Conservation (phyloP, 2,113 vertebrate species). For the Sander vitreus region DNA sequence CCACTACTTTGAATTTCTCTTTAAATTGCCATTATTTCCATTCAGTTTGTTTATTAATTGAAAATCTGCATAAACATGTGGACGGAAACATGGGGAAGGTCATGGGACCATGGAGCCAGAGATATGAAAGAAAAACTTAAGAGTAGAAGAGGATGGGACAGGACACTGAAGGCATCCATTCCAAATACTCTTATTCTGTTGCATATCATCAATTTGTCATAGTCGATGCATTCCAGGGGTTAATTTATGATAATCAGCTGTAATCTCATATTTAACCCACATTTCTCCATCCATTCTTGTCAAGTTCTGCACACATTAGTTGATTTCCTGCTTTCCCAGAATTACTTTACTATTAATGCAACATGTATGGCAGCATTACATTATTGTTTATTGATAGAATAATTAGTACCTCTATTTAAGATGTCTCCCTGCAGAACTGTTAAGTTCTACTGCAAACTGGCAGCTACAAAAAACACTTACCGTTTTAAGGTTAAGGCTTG, state of each 20-base stretch:
- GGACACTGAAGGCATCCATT: no score
- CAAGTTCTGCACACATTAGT: background rate
- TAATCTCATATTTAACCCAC: background rate
- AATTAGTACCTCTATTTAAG: background rate
- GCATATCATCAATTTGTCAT: no score
- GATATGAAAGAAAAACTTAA: no score
- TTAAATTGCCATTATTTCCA: no score
- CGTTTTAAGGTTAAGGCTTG: background rate
- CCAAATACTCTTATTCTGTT: no score
- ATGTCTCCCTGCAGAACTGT: background rate
- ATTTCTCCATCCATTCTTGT: background rate
- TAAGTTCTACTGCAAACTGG: background rate
- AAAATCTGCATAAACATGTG: no score
- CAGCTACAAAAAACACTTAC: no score
- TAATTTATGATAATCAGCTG: background rate
- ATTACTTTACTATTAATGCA: constrained; percentile 13
- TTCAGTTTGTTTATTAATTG: no score
- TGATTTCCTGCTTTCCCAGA: background rate
- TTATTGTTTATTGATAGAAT: constrained; percentile 18
- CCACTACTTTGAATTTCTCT: no score
- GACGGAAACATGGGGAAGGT: no score
- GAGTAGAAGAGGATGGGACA: no score
- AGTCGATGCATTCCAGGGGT: background rate
- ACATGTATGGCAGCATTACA: background rate
- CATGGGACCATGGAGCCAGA: no score